Evolutionary conservation across 2,888 invertebrate species (phyloP), one percentile per base, ranked within the genome.

Genomic region (Phymatocera aterrima): DNA sequence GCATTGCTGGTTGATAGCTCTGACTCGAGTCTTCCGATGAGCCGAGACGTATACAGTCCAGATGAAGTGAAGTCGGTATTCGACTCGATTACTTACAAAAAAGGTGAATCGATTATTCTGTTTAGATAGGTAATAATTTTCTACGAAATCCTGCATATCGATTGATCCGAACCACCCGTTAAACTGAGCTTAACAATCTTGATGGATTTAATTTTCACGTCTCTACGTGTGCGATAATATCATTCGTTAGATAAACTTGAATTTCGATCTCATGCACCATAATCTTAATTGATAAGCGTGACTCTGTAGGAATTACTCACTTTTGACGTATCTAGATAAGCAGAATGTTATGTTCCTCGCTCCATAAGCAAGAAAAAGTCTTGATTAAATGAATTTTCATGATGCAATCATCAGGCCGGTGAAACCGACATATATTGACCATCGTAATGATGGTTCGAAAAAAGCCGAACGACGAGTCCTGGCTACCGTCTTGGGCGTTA

Each of bases 71-170:
- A 91, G 1, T 90, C 91, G 1, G 92, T 92, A 15, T 94, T 94
- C 85, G 93, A 93, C 82, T 91, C 91, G 21, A 92, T 93, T 0
- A 92, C 93, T 78, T 94, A 94, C 81, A 91, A 92, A 81, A 94
- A 94, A 90, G 93, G 93, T 93, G 88, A 77, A 12, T 21, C n/a
- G 75, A 2, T 3, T 3, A 15, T 64, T 21, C 18, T 64, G 37
- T 8, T 15, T n/a, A n/a, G n/a, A n/a, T n/a, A n/a, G n/a, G 18
- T 64, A 6, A 1, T n/a, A n/a, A 31, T 34, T 3, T 8, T 15
- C 1, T 3, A 28, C 4, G 4, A 4, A 57, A 57, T 57, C 8
- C 28, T 12, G 48, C 28, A 28, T 21, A 28, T 28, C 4, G 21
- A 3, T n/a, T n/a, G n/a, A n/a, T n/a, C n/a, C n/a, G n/a, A n/a